Base-by-base conservation (phyloP, 1,140 invertebrate genomes). In the Cotesia glomerata region DNA sequence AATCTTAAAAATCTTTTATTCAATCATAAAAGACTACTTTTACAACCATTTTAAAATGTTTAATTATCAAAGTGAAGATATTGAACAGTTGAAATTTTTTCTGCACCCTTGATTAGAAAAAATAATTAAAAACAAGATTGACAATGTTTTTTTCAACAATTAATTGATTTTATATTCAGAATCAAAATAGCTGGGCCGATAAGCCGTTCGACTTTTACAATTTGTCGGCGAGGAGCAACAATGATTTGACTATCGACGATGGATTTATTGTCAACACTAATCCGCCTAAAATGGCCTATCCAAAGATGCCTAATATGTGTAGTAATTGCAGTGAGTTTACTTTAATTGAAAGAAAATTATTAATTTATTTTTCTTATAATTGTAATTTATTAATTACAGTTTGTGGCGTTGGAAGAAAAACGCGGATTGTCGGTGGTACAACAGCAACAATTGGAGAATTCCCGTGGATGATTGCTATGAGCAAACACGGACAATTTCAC, bases 391-490 rank as follows among this genome's bases (percentile, higher is more conserved):
- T 76, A 72, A 45, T 74, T 73, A 45, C 77, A 94, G 92, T 90
- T 76, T 95, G 93, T 74, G 93, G 93, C 0, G 82, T 92, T 3
- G 88, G 90, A 0, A 89, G 91, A 14, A 86, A 91, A 58, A 89
- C 89, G 16, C 88, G 92, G 74, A 94, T 95, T 51, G 92, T 95
- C 0, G 93, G 93, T 9, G 93, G 93, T 0, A 87, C 90, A 56
- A 88, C 90, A 68, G 91, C 92, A 1, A 89, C 88, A 70, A 85
- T 90, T 9, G 88, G 91, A 75, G 91, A 95, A 80, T 93, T 93
- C 79, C 93, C 93, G 0, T 95, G 93, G 93, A 89, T 94, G 78
- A 92, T 89, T 1, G 90, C 90, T 34, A 84, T 95, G 14, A 85
- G 88, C 69, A 91, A 92, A 79, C 87, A 89, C 54, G 90, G 90